A percentile compares a stretch with the other conserved stretches of the same genome.
phyloP scores from a whole-genome alignment of 1,140 invertebrate genomes.

The Procambarus virginalis region DNA sequence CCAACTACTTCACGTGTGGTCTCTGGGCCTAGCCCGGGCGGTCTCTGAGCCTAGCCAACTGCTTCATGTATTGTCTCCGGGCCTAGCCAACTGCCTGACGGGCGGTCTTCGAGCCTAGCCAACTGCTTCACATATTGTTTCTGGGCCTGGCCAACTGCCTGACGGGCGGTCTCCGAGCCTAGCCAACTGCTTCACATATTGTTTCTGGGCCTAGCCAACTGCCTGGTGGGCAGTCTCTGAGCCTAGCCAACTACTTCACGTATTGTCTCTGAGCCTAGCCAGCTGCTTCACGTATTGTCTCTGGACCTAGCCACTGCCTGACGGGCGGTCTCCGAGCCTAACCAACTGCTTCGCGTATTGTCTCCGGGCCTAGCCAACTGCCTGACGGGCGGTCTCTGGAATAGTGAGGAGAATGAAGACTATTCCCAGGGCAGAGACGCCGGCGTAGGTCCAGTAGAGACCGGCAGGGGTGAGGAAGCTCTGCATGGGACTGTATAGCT shows the following conservation, averaged over 20 bases:
- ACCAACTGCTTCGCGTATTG: too few species aligned
- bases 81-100: too few species aligned
- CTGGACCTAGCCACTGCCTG: too few species aligned
- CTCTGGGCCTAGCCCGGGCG: too few species aligned
- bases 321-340: neutral
- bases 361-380: constrained; percentile 1
- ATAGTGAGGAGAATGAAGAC: constrained; percentile 4
- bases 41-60: too few species aligned
- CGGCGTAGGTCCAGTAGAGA: constrained; percentile 45
- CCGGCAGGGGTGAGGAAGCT: constrained; percentile 20
- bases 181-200: neutral
- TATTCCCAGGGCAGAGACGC: constrained; percentile 13
- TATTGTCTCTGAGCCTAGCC: neutral
- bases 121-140: too few species aligned
- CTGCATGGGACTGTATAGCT: constrained; percentile 26
- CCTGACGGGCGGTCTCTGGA: neutral
- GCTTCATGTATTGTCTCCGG: too few species aligned
- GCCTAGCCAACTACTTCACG: neutral
- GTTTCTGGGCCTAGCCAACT: constrained; percentile 2
- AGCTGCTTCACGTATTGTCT: too few species aligned
- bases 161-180: neutral
- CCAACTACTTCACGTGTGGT: too few species aligned
- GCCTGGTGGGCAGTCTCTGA: too few species aligned
- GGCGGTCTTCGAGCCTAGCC: too few species aligned
- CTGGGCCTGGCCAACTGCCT: too few species aligned